Evolutionary conservation across 2,888 invertebrate species (phyloP).

Genomic region (Mythimna loreyi): DNA sequence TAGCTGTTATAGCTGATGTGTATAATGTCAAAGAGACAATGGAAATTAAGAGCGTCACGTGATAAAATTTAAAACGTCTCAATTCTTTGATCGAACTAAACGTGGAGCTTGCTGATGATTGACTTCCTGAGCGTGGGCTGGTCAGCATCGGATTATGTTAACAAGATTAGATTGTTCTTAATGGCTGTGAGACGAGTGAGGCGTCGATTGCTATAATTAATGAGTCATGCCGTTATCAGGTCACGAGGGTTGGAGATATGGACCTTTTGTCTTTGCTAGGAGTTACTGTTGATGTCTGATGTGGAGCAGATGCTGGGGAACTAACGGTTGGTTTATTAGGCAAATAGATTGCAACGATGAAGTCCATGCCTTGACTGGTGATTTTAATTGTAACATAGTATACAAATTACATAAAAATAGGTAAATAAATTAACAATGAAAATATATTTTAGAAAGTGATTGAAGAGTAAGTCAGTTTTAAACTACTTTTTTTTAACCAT

Average conservation of each 20-base stretch:
- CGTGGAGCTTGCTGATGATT: conserved; percentile 76
- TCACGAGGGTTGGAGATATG: conserved; percentile 63
- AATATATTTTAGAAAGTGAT: too few relatives aligned
- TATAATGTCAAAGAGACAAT: conserved; percentile 39
- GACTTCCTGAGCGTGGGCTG: conserved; percentile 87
- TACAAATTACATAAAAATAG: too few relatives aligned
- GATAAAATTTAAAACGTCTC: conserved; percentile 60
- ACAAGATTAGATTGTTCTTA: conserved; percentile 90
- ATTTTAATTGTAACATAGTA: too few relatives aligned
- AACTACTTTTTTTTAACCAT: too few relatives aligned
- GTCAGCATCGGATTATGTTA: conserved; percentile 79
- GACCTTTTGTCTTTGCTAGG: conserved; percentile 51
- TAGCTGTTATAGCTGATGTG: conserved; percentile 1
- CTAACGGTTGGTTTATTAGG: too few relatives aligned
- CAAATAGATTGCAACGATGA: background rate
- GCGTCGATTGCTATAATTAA: conserved; percentile 88
- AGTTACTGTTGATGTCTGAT: conserved; percentile 18
- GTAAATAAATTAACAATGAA: too few relatives aligned
- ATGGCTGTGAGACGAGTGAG: conserved; percentile 87
- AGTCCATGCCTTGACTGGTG: too few relatives aligned
- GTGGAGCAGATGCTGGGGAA: conserved; percentile 8
- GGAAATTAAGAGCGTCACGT: conserved; percentile 53
- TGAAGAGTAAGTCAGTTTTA: too few relatives aligned
- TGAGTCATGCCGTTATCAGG: conserved; percentile 82
- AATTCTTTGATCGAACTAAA: conserved; percentile 62